A percentile compares a stretch with the other conserved stretches of the same genome.
Evolutionary conservation across 2,888 invertebrate species (phyloP).

Genomic region (Hydroisotoma schaefferi): DNA sequence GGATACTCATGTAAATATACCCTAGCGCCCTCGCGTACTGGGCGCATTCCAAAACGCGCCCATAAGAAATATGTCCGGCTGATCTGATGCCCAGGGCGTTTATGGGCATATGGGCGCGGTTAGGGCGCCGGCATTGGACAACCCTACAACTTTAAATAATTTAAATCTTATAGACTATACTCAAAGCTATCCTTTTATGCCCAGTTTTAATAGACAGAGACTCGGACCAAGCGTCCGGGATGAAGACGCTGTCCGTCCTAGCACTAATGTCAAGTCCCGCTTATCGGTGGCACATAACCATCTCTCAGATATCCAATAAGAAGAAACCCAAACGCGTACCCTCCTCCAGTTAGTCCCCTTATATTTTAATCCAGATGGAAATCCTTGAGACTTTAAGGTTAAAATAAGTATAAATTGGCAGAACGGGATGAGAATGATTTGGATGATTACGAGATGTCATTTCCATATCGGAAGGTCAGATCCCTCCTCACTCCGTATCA

Average conservation of each 20-base stretch:
- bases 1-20: conserved; percentile 38
- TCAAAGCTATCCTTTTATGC: background rate
- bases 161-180: too few species aligned
- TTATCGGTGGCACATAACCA: conserved; percentile 39
- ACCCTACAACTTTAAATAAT: too few species aligned
- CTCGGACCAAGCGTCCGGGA: conserved; percentile 14
- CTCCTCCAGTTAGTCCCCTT: background rate
- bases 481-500: background rate
- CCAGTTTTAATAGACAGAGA: conserved; percentile 37
- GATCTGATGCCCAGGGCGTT: too few species aligned
- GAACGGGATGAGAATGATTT: too few species aligned
- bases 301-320: conserved; percentile 25
- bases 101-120: too few species aligned
- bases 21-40: too few species aligned
- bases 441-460: conserved; percentile 1
- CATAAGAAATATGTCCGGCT: too few species aligned
- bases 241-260: conserved; percentile 30
- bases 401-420: too few species aligned
- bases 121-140: too few species aligned
- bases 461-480: background rate
- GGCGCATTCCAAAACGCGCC: too few species aligned
- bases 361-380: too few species aligned
- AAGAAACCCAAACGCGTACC: conserved; percentile 2
- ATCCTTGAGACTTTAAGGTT: too few species aligned
- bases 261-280: conserved; percentile 41